Evolutionary conservation across 2,888 invertebrate species (phyloP).

Genomic region (Macropis europaea): DNA sequence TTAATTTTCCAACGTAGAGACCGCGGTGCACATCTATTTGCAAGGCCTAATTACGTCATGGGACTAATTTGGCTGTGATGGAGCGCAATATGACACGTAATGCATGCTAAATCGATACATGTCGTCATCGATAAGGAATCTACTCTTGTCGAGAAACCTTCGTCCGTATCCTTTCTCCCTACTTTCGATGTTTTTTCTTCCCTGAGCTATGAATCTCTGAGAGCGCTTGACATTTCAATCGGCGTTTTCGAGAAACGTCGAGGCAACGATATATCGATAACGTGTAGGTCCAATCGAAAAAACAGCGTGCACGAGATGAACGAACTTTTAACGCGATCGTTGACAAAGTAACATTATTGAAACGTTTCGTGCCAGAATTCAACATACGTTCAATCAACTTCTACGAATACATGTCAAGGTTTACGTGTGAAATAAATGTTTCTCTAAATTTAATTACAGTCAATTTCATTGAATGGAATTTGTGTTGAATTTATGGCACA

Average conservation of each 20-base stretch:
- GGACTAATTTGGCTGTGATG: slow-evolving; percentile 71
- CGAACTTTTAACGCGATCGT: not conserved
- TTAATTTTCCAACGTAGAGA: slow-evolving; percentile 13
- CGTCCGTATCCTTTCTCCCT: not conserved
- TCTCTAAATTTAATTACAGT: too few relatives aligned
- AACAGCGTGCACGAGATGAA: slow-evolving; percentile 17
- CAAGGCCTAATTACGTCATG: slow-evolving; percentile 69
- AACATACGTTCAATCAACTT: too few relatives aligned
- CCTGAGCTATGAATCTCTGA: not conserved
- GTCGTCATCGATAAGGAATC: slow-evolving; percentile 42
- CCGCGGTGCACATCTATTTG: slow-evolving; percentile 14
- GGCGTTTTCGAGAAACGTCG: not conserved
- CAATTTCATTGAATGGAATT: too few relatives aligned
- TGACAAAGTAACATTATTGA: too few relatives aligned
- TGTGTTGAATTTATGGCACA: too few relatives aligned
- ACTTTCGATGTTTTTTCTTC: not conserved
- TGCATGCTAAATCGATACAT: slow-evolving; percentile 45
- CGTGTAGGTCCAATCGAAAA: not conserved
- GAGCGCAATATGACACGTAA: slow-evolving; percentile 41
- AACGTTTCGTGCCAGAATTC: too few relatives aligned
- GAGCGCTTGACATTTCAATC: not conserved
- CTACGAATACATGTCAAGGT: too few relatives aligned
- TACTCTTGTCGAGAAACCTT: slow-evolving; percentile 22
- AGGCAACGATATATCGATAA: too few relatives aligned
- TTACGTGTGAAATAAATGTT: too few relatives aligned